A percentile compares a stretch with the other conserved stretches of the same genome.
Evolutionary conservation across 2,113 vertebrate genomes (phyloP).

Genomic region (Eulemur rufifrons): DNA sequence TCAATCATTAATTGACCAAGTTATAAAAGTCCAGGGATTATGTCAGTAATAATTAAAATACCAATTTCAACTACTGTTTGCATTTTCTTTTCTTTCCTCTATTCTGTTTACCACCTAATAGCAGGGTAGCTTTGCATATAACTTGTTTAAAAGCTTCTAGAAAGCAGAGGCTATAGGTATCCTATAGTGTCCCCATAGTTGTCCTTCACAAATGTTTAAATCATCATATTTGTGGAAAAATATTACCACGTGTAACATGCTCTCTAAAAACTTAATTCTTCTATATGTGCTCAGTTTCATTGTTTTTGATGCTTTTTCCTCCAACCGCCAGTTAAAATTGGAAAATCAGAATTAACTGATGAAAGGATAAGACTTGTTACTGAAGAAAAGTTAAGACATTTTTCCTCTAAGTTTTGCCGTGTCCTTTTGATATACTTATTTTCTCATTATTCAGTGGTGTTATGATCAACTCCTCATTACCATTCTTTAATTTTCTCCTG

Average conservation of each 20-base stretch:
- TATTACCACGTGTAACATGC: background rate
- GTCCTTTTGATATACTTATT: background rate
- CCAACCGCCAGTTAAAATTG: background rate
- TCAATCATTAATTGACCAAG: background rate
- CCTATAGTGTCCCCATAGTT: no score
- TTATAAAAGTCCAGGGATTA: background rate
- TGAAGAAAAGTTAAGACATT: background rate
- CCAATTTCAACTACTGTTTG: background rate
- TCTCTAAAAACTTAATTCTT: background rate
- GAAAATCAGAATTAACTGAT: background rate
- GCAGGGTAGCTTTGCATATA: background rate
- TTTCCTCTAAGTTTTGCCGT: background rate
- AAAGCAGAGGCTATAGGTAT: background rate
- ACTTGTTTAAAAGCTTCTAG: background rate
- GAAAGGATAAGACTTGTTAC: background rate
- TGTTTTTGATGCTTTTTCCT: background rate
- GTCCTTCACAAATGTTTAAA: background rate
- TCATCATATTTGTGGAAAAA: background rate
- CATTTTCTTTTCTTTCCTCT: background rate
- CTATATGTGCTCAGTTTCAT: background rate
- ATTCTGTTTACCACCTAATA: background rate
- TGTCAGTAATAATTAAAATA: background rate
- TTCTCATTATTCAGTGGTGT: background rate
- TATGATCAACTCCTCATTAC: background rate
- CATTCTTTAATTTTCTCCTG: background rate